These are phyloP conservation scores for Pyrrhia umbra DNA, from an alignment of 2,888 invertebrate species.

Conservation along the genomic window DNA sequence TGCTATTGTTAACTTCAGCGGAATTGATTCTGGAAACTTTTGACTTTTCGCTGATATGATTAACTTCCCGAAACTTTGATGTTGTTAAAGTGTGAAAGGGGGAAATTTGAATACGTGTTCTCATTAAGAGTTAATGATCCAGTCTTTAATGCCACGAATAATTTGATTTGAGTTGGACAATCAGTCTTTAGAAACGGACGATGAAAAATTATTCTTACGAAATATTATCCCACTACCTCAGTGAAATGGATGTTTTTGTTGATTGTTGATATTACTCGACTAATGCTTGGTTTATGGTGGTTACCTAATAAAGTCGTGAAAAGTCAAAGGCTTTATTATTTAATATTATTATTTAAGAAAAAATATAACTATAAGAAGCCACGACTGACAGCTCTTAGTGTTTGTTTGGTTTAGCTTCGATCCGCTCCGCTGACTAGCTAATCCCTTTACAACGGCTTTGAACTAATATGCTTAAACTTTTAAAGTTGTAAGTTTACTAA, in stretches of 20 bases:
- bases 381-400: neutral
- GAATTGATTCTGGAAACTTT: constrained; percentile 59
- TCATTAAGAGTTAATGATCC: constrained; percentile 14
- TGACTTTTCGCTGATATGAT: constrained; percentile 50
- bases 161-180: constrained; percentile 16
- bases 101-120: constrained; percentile 23
- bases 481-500: neutral
- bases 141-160: constrained; percentile 20
- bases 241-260: no score
- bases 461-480: neutral
- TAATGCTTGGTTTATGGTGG: neutral
- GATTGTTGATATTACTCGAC: no score
- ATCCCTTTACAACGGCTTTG: neutral
- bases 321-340: no score
- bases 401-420: neutral
- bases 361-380: no score
- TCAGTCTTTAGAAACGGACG: neutral
- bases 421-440: neutral
- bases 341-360: no score
- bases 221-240: no score
- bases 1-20: constrained; percentile 66
- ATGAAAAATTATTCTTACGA: neutral
- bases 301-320: neutral
- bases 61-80: constrained; percentile 45
- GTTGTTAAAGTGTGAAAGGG: constrained; percentile 15